phyloP scores from a whole-genome alignment of 2,888 invertebrate genomes.

The Caenorhabditis becei region DNA sequence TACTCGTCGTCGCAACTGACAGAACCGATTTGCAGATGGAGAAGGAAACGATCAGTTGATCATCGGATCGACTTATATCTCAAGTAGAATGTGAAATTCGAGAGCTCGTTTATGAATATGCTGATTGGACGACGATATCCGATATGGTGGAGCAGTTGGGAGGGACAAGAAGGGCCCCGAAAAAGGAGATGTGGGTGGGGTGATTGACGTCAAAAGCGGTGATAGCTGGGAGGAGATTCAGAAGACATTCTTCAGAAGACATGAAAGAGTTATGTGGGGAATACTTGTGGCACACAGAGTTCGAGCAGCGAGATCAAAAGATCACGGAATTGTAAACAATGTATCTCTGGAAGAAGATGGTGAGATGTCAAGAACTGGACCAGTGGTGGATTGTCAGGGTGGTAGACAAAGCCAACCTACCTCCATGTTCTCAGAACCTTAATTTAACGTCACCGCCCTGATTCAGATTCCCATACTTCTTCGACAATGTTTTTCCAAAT shows the following conservation, averaged over 20 bases:
- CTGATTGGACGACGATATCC: background rate
- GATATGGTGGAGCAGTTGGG: background rate
- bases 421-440: too few relatives aligned
- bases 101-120: background rate
- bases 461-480: too few relatives aligned
- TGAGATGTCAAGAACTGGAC: too few relatives aligned
- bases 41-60: background rate
- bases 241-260: background rate
- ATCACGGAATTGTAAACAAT: background rate
- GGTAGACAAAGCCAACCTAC: too few relatives aligned
- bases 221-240: too few relatives aligned
- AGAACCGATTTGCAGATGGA: background rate
- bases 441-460: too few relatives aligned
- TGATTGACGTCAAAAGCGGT: slow-evolving; percentile 2
- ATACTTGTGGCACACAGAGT: background rate
- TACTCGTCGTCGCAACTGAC: slow-evolving; percentile 2
- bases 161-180: background rate
- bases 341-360: too few relatives aligned
- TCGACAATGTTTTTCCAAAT: background rate
- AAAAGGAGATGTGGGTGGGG: slow-evolving; percentile 3
- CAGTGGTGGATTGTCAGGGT: too few relatives aligned
- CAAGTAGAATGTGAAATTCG: background rate
- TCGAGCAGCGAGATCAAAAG: background rate
- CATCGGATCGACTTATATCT: background rate
- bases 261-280: background rate